Base-by-base conservation (phyloP, 2,888 invertebrate species). In the Cephus runcator region DNA sequence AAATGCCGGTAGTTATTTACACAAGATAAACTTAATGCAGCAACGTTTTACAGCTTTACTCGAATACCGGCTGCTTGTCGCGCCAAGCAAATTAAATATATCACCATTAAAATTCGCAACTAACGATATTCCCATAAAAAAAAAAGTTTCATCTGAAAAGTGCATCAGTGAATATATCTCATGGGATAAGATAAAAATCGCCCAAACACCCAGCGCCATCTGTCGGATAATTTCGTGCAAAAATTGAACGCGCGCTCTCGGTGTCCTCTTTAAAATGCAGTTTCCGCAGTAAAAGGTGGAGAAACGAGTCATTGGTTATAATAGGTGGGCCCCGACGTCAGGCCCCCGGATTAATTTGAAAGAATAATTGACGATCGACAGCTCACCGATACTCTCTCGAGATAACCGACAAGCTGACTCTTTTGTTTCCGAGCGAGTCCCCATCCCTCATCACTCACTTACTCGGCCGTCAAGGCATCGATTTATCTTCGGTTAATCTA, bases 401-500 rank as follows among this genome's bases (percentile, higher is more conserved):
- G 84, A 84, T 84, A 83, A 85, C 83, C 80, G 75, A 75, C 77
- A 30, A 75, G 75, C 69, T 79, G 77, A 75, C 80, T 69, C 80
- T 81, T 83, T 81, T 75, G 77, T 79, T 69, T 75, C 35, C 36
- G 30, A 71, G 33, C 71, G 15, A 30, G 31, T 71, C 71, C 71
- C 71, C 71, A 23, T 79, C 83, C 79, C 82, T 82, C 84, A 82
- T 85, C 85, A 82, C 83, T 78, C 81, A n/a, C 73, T 75, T 78
- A 30, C 75, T 77, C 76, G 79, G 78, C 81, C 81, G 80, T 82
- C 79, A 79, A 80, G 73, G 76, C 80, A 80, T 85, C 86, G 86
- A 80, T 83, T 81, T 89, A 90, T 90, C 89, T 86, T 82, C 81
- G 82, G 75, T 82, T 87, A 87, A 90, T 90, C 89, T 89, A 88